Evolutionary conservation across 2,888 invertebrate species (phyloP).

Genomic region (Lepidochitona cinerea): DNA sequence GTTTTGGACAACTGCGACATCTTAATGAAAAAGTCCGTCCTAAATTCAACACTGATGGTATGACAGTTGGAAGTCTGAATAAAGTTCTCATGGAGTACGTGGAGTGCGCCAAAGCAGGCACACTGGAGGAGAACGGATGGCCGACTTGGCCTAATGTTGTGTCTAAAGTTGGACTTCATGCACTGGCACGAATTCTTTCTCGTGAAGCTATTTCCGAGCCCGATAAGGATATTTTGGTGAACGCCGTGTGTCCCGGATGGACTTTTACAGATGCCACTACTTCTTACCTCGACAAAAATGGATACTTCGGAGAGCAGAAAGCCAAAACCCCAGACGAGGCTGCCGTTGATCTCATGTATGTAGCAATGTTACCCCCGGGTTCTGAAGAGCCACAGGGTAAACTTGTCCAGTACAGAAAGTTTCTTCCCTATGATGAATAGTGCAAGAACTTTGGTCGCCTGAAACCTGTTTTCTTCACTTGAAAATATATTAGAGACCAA

Average conservation of each 20-base stretch:
- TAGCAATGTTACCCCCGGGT: constrained; percentile 41
- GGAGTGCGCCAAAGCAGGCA: constrained; percentile 34
- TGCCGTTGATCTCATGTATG: constrained; percentile 36
- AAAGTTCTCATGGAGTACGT: constrained; percentile 38
- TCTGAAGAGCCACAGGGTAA: constrained; percentile 35
- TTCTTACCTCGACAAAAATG: constrained; percentile 31
- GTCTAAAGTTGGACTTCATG: constrained; percentile 34
- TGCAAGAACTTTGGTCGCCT: too few relatives aligned
- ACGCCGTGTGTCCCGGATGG: constrained; percentile 50
- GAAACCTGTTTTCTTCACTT: too few relatives aligned
- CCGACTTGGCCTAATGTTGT: constrained; percentile 40
- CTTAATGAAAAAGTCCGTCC: constrained; percentile 25
- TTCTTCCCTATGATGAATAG: constrained; percentile 19
- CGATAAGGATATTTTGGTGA: constrained; percentile 38
- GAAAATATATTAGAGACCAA: too few relatives aligned
- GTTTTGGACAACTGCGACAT: constrained; percentile 32
- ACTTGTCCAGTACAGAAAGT: constrained; percentile 33
- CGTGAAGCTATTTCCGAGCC: constrained; percentile 29
- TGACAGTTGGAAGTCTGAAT: constrained; percentile 32
- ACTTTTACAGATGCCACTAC: constrained; percentile 38
- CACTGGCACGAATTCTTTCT: constrained; percentile 33
- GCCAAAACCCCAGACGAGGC: constrained; percentile 35
- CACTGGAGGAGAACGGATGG: constrained; percentile 41
- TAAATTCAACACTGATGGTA: constrained; percentile 25
- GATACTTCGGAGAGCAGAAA: constrained; percentile 30